Evolutionary conservation across 2,797 vertebrate species (phyloP), one percentile per base, ranked within the genome.

Genomic region (Myripristis jacobus): DNA sequence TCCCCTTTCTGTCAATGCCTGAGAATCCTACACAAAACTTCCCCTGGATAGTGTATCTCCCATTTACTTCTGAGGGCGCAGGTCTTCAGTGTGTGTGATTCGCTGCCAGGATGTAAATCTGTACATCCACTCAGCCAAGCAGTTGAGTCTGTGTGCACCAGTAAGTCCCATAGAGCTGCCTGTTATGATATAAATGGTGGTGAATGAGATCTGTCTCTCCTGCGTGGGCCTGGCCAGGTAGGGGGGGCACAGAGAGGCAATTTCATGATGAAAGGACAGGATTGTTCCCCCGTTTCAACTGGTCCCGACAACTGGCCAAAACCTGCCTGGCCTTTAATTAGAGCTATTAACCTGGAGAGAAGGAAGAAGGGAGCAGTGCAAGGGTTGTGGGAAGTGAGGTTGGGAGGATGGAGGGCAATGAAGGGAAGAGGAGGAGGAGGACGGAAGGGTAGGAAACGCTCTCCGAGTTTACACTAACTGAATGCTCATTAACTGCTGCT

Each of bases 231-330:
- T 5, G 60, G 29, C 46, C 63, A 66, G 69, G 61, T 64, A 9
- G 41, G 25, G 76, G n/a, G 67, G 69, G 65, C 22, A 55, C 27
- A 25, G 53, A 41, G 60, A 73, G 71, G 81, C 81, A 59, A 82
- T 83, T 86, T 86, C 71, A 78, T 86, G 86, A 94, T 94, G 91
- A 93, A 94, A 91, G 89, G 72, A 52, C 51, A 63, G 51, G 85
- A 91, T 93, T 93, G 92, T 94, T 92, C 84, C 78, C 62, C 57
- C 31, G 36, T 44, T 66, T 65, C n/a, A 29, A 68, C 78, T 22
- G 58, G 47, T 77, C 66, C 77, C 62, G 77, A 83, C 56, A 72
- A 60, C 64, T 21, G 60, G 86, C 85, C 87, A 92, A 83, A 77
- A 81, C 69, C 63, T 0, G 44, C 65, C 73, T 56, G 44, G 79